These are phyloP conservation scores for Coilia nasus DNA, from an alignment of 2,797 vertebrate species.

Conservation along the genomic window DNA sequence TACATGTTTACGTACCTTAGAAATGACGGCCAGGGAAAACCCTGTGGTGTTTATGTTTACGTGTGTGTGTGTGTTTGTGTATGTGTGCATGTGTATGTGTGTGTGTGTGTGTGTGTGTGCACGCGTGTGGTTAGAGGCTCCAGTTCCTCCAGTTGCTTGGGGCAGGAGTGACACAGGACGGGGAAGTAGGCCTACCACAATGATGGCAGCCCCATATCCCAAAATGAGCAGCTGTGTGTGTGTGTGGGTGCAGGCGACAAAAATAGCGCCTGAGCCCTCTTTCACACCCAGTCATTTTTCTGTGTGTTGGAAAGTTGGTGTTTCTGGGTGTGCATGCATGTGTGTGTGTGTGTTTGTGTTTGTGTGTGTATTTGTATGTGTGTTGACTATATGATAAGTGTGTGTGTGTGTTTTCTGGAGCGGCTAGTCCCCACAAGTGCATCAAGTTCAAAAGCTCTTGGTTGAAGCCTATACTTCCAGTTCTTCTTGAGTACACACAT, in stretches of 20 bases:
- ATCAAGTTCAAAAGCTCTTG: background rate
- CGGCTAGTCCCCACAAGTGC: background rate
- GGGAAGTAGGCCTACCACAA: constrained; percentile 1
- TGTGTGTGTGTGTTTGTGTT: background rate
- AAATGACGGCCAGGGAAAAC: background rate
- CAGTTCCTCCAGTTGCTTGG: background rate
- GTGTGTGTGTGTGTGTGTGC: background rate
- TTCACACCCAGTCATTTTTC: constrained; percentile 6
- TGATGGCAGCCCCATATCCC: background rate
- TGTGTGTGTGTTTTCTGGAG: background rate
- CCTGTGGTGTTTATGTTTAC: background rate
- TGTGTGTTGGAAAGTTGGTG: constrained; percentile 15
- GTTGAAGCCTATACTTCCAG: background rate
- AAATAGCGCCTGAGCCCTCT: background rate
- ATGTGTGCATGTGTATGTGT: background rate
- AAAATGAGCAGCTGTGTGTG: constrained; percentile 4
- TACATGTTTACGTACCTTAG: background rate
- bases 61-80: background rate
- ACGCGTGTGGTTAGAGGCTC: background rate
- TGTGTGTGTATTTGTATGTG: background rate
- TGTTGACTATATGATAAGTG: background rate
- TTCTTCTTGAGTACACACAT: background rate
- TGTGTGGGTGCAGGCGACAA: background rate
- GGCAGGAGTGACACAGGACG: background rate
- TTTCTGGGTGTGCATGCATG: background rate